Evolutionary conservation across 2,113 vertebrate genomes (phyloP).

Genomic region (Zosterops borbonicus): DNA sequence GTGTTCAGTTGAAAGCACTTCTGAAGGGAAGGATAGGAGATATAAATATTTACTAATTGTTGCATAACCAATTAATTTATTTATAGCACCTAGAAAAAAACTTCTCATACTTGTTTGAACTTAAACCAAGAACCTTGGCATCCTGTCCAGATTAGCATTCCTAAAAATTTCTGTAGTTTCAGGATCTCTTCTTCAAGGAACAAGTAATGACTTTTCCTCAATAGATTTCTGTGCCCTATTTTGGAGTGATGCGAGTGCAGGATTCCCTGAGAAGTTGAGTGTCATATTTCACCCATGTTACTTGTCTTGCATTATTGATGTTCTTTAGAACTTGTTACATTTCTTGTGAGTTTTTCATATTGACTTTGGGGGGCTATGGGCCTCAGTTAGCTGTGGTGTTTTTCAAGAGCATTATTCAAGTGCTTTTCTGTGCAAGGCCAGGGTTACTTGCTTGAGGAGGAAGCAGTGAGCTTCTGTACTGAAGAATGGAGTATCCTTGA

Average conservation of each 20-base stretch:
- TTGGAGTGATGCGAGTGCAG: background rate
- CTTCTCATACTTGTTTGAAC: background rate
- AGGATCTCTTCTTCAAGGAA: background rate
- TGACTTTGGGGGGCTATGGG: background rate
- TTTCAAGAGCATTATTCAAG: background rate
- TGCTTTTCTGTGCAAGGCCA: background rate
- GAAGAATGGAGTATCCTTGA: background rate
- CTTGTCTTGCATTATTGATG: background rate
- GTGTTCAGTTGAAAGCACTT: background rate
- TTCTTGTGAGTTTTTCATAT: background rate
- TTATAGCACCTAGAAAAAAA: background rate
- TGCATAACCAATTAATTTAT: background rate
- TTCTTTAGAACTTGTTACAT: background rate
- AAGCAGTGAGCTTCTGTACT: background rate
- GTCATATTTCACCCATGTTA: background rate
- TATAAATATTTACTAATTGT: background rate
- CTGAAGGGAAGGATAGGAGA: background rate
- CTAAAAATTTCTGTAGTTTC: background rate
- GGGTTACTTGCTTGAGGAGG: background rate
- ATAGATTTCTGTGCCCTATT: background rate
- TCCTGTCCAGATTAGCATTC: background rate
- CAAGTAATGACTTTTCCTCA: background rate
- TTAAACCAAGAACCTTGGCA: background rate
- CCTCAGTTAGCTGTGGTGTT: background rate
- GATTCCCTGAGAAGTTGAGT: background rate